These are phyloP conservation scores for Rhombomys opimus DNA, from an alignment of 2,113 vertebrate genomes.

Conservation along the genomic window DNA sequence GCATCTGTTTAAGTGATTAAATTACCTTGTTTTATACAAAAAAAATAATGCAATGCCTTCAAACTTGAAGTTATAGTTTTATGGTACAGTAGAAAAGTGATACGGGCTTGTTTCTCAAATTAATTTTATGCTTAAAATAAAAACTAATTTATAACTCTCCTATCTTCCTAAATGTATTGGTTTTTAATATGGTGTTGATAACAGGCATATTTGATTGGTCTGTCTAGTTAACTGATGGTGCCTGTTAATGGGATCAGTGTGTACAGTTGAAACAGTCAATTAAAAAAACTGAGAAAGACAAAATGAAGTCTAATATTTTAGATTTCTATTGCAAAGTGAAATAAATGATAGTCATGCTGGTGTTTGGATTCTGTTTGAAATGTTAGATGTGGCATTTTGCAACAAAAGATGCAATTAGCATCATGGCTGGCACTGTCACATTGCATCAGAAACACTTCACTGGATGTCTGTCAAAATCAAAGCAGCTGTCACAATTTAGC, in stretches of 20 bases:
- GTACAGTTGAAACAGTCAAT: conserved; percentile 68
- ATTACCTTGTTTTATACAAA: neutral
- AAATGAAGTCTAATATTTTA: conserved; percentile 77
- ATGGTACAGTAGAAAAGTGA: conserved; percentile 29
- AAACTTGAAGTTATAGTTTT: conserved; percentile 20
- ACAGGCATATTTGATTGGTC: conserved; percentile 54
- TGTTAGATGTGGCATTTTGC: conserved; percentile 82
- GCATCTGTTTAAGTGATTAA: conserved; percentile 19
- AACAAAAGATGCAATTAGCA: conserved; percentile 87
- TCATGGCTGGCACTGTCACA: conserved; percentile 80
- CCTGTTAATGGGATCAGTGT: conserved; percentile 21
- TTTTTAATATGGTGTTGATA: conserved; percentile 44
- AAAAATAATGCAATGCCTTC: neutral
- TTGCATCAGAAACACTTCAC: conserved; percentile 77
- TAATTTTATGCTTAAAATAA: conserved; percentile 42
- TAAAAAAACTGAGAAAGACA: conserved; percentile 72
- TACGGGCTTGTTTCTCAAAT: conserved; percentile 43
- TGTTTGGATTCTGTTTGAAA: conserved; percentile 81
- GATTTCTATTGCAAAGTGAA: conserved; percentile 79
- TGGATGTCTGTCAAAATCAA: conserved; percentile 91
- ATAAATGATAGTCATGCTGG: conserved; percentile 74
- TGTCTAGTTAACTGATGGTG: conserved; percentile 63
- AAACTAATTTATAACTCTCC: conserved; percentile 47
- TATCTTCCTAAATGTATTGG: conserved; percentile 13
- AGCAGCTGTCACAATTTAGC: conserved; percentile 92